Percentiles rank a stretch among this genome's conserved stretches.
These are phyloP conservation scores for Rostratula benghalensis DNA, from an alignment of 2,113 vertebrate species.

Conservation along the genomic window DNA sequence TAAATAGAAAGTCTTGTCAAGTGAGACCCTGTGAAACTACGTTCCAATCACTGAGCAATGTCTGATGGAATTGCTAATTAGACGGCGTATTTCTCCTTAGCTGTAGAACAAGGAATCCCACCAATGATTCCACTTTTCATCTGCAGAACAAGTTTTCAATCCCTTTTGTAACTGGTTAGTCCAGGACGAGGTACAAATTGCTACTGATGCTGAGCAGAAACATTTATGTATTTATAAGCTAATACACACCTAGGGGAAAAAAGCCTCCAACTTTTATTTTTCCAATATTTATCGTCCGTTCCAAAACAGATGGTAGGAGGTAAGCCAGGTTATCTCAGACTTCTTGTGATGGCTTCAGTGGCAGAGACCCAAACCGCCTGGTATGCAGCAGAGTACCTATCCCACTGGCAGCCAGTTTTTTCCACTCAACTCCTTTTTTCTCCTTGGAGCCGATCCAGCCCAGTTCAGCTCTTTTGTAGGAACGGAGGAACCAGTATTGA, in stretches of 20 bases:
- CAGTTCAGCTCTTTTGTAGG: constrained; percentile 70
- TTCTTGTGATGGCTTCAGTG: constrained; percentile 53
- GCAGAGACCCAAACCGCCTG: constrained; percentile 42
- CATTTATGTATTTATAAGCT: constrained; percentile 34
- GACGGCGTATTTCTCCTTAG: constrained; percentile 49
- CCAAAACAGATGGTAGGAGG: constrained; percentile 56
- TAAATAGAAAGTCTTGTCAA: constrained; percentile 52
- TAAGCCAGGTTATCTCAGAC: constrained; percentile 47
- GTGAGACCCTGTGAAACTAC: constrained; percentile 40
- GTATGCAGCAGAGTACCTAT: background rate
- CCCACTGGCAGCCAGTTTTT: constrained; percentile 41
- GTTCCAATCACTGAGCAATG: constrained; percentile 59
- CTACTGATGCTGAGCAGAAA: constrained; percentile 48
- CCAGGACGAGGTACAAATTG: constrained; percentile 3
- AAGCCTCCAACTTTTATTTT: constrained; percentile 51
- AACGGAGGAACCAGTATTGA: constrained; percentile 64
- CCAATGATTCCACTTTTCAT: constrained; percentile 13
- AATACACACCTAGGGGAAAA: background rate
- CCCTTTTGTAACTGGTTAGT: constrained; percentile 22
- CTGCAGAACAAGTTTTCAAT: constrained; percentile 21
- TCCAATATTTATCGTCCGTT: constrained; percentile 43
- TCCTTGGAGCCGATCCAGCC: constrained; percentile 55
- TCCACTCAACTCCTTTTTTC: constrained; percentile 47
- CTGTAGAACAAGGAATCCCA: constrained; percentile 50
- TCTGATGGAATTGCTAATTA: constrained; percentile 68